Evolutionary conservation across 2,113 vertebrate species (phyloP).

Genomic region (Brachirus orientalis): DNA sequence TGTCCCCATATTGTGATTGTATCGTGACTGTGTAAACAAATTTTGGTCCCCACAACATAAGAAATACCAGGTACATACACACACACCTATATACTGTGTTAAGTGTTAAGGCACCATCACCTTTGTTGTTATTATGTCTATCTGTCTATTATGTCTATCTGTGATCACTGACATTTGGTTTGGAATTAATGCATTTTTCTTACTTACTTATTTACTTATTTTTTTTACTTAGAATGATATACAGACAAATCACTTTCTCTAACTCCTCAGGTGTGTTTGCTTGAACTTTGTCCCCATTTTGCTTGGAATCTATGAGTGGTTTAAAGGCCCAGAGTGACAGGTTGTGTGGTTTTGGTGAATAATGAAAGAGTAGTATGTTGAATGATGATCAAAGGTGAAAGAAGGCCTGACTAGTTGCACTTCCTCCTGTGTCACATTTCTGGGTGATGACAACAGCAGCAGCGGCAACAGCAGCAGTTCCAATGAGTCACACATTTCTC

Average conservation of each 20-base stretch:
- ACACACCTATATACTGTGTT: too few relatives aligned
- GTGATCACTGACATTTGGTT: too few relatives aligned
- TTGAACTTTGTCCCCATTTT: not conserved
- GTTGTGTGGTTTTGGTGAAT: not conserved
- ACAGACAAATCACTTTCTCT: not conserved
- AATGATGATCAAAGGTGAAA: slow-evolving; percentile 12
- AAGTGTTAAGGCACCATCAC: too few relatives aligned
- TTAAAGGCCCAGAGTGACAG: not conserved
- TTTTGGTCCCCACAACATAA: too few relatives aligned
- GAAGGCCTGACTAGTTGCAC: not conserved
- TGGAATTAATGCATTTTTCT: not conserved
- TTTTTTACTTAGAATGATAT: not conserved
- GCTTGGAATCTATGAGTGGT: not conserved
- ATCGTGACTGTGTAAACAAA: too few relatives aligned
- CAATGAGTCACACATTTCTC: slow-evolving; percentile 2
- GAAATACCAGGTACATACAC: too few relatives aligned
- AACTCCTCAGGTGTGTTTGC: not conserved
- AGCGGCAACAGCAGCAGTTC: slow-evolving; percentile 8
- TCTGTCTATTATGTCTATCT: too few relatives aligned
- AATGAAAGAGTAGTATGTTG: not conserved
- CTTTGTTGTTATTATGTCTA: too few relatives aligned
- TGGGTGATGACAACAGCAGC: slow-evolving; percentile 12
- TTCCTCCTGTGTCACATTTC: slow-evolving; percentile 48
- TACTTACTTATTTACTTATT: not conserved
- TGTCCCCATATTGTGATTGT: too few relatives aligned